Conservation (phyloP, 1,140 invertebrate species). For the Galleria mellonella region DNA sequence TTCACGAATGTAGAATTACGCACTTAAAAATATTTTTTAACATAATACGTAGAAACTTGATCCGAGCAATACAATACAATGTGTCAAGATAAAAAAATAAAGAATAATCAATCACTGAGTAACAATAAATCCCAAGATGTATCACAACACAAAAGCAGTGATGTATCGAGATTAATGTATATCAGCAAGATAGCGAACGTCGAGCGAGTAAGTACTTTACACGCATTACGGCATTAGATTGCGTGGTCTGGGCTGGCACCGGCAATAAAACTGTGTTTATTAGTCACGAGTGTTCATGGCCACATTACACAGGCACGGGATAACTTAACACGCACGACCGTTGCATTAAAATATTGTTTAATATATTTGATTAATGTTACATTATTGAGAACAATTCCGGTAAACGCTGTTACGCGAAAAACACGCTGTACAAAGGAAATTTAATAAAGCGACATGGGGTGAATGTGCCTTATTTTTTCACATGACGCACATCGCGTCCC, state of each 20-base stretch:
- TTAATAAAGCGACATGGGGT: conserved; percentile 54
- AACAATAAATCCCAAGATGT: conserved; percentile 2
- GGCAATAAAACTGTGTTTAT: conserved; percentile 29
- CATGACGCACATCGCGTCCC: conserved; percentile 38
- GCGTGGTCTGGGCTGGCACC: conserved; percentile 16
- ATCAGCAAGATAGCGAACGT: conserved; percentile 23
- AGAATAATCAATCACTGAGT: not conserved
- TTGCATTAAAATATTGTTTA: conserved; percentile 20
- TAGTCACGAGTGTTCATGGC: conserved; percentile 33
- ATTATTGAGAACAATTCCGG: not conserved
- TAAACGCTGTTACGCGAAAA: not conserved
- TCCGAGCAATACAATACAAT: too few relatives aligned
- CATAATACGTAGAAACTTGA: too few relatives aligned
- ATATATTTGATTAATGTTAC: conserved; percentile 8
- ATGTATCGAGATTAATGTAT: conserved; percentile 23
- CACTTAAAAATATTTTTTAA: too few relatives aligned
- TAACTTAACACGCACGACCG: conserved; percentile 21
- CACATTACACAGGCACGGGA: conserved; percentile 27
- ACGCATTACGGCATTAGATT: conserved; percentile 25
- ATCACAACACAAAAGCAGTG: conserved; percentile 7
- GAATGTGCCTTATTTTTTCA: conserved; percentile 60
- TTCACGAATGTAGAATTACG: too few relatives aligned
- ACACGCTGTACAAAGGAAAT: conserved; percentile 28
- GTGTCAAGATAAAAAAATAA: not conserved
- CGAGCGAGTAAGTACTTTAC: conserved; percentile 11